phyloP scores from a whole-genome alignment of 1,140 invertebrate genomes.

The Drosophila grimshawi region DNA sequence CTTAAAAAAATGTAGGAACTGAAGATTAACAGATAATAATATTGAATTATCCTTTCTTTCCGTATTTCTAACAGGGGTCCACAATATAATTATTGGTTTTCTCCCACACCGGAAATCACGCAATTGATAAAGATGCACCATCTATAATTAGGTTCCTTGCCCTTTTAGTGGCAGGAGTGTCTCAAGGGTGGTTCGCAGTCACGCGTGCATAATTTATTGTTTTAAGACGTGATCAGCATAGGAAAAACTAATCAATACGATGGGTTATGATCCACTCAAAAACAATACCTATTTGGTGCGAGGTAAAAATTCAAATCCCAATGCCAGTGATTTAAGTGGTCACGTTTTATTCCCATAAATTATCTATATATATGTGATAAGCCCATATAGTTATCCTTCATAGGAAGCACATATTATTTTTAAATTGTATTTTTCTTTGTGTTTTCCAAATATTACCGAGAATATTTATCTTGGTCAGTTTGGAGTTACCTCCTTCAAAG shows the following conservation, averaged over 20 bases:
- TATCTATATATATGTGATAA: background rate
- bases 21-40: too few relatives aligned
- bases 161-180: background rate
- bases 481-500: too few relatives aligned
- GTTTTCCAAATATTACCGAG: too few relatives aligned
- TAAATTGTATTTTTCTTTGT: too few relatives aligned
- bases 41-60: background rate
- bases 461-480: too few relatives aligned
- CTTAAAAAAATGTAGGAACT: too few relatives aligned
- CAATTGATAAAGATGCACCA: background rate
- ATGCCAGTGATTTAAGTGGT: background rate
- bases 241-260: background rate
- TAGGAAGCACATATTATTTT: too few relatives aligned
- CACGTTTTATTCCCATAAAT: slow-evolving; percentile 4
- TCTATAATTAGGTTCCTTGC: background rate
- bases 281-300: background rate
- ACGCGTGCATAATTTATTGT: background rate
- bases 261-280: background rate
- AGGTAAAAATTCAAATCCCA: background rate
- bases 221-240: background rate
- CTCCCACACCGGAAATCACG: background rate
- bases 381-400: background rate
- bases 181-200: background rate
- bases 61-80: background rate
- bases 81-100: background rate